These are phyloP conservation scores for Pararge aegeria DNA, from an alignment of 1,140 invertebrate genomes.

Conservation along the genomic window DNA sequence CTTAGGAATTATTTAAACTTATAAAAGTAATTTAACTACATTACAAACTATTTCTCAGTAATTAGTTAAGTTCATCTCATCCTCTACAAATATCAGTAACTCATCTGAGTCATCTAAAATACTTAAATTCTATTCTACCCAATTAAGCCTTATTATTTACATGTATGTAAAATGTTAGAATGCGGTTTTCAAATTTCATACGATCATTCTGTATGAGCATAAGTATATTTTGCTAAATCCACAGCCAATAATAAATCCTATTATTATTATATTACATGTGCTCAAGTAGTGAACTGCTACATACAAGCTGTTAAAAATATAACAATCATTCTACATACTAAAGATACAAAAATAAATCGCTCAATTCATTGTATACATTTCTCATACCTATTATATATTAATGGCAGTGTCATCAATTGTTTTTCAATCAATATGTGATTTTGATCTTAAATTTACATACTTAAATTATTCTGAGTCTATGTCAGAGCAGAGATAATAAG, in stretches of 20 bases:
- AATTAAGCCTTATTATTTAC: conserved; percentile 46
- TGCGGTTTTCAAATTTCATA: neutral
- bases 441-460: too few relatives aligned
- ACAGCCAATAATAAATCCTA: conserved; percentile 49
- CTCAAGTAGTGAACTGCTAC: conserved; percentile 12
- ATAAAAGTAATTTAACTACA: conserved; percentile 27
- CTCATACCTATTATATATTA: conserved; percentile 23
- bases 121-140: neutral
- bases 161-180: conserved; percentile 41
- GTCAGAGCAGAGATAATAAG: too few relatives aligned
- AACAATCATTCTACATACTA: conserved; percentile 8
- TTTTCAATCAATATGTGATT: conserved; percentile 4
- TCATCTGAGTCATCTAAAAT: conserved; percentile 8
- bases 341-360: conserved; percentile 25
- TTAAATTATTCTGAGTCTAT: too few relatives aligned
- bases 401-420: conserved; percentile 37
- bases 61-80: conserved; percentile 46
- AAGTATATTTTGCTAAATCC: conserved; percentile 34
- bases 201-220: conserved; percentile 13
- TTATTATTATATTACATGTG: conserved; percentile 31
- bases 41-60: conserved; percentile 27
- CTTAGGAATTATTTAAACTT: conserved; percentile 33
- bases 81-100: conserved; percentile 39
- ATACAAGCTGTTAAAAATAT: conserved; percentile 15
- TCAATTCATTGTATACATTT: conserved; percentile 22